Base-by-base conservation (phyloP, 2,888 invertebrate genomes). In the Sylvicola fuscatus region DNA sequence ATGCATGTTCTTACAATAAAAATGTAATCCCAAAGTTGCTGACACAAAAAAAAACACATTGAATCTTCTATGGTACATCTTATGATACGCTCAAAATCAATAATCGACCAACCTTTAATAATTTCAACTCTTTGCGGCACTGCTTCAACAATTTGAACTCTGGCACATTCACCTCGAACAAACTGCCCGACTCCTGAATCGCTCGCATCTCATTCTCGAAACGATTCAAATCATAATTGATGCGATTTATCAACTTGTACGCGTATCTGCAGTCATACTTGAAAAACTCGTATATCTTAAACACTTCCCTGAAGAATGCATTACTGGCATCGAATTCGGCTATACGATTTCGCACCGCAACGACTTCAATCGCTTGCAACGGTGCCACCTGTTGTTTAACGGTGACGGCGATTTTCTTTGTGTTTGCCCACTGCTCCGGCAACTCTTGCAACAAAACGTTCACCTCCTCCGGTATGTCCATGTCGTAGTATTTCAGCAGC, bases 11-110 rank as follows among this genome's bases (percentile, higher is more conserved):
- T 73, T 2, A 95, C 90, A 44, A 92, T 86, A 49, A 71, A 70
- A 8, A 83, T 78, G 52, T 93, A 92, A 61, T 95, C 93, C 95
- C 95, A 95, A 10, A 95, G 67, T 71, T 87, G 84, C 74, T 89
- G 53, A 27, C 51, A 45, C 27, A 43, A n/a, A 32, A n/a, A n/a
- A n/a, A 21, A 21, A 8, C 21, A 21, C 21, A 21, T 10, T 17
- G 33, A 13, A 27, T 14, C 32, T 5, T 27, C 4, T 21, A 21
- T 6, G 8, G 21, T 21, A 8, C 21, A 21, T 21, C 4, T 8
- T 8, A 17, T 11, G 17, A 28, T 31, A n/a, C 8, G 32, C 12
- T 12, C 7, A 3, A 38, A 28, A 31, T 28, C 6, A n/a, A 27
- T 27, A 35, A 10, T 12, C 14, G 27, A 35, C 27, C 33, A 36